Base-by-base conservation (phyloP, 2,113 vertebrate species). In the Melozone crissalis region DNA sequence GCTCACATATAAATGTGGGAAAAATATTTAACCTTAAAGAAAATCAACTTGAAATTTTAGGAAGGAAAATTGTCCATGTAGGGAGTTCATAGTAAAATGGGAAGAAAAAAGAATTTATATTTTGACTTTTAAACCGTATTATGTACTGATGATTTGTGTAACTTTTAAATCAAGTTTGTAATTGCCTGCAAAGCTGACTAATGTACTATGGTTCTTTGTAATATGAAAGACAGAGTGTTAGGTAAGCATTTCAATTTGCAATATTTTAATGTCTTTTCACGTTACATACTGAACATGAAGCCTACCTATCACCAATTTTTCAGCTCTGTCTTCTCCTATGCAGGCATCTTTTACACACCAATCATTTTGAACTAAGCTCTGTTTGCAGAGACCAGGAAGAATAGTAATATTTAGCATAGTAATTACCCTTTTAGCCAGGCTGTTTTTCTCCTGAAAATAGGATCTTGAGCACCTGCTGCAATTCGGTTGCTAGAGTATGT, bases 381-480 rank as follows among this genome's bases (percentile, higher is more conserved):
- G 43, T 83, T 80, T 93, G 58, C 46, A 79, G 59, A 73, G 66
- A 83, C 30, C 59, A 47, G 54, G 46, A 72, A 79, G 16, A 72
- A 24, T 67, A 55, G 6, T 93, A 66, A 16, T 77, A 73, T 83
- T 94, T 89, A 90, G 27, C 72, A 63, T 47, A 91, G 51, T 43
- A 86, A 92, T 88, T 93, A 85, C 82, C 5, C 31, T 73, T 87
- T 89, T 73, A 89, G n/a, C 49, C 31, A 83, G 58, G 46, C 30
- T 13, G 6, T 82, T 91, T 93, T 82, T 80, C 62, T 89, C 55
- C 52, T 67, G 55, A 84, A 94, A 95, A 93, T 44, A 67, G 35
- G 33, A 77, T 85, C 59, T 90, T 2, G 3, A n/a, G 26, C 27
- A 71, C 46, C 44, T 83, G 46, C 71, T 63, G 59, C 44, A 80